phyloP scores from a whole-genome alignment of 2,888 invertebrate genomes.

The Alviniconcha strummeri region DNA sequence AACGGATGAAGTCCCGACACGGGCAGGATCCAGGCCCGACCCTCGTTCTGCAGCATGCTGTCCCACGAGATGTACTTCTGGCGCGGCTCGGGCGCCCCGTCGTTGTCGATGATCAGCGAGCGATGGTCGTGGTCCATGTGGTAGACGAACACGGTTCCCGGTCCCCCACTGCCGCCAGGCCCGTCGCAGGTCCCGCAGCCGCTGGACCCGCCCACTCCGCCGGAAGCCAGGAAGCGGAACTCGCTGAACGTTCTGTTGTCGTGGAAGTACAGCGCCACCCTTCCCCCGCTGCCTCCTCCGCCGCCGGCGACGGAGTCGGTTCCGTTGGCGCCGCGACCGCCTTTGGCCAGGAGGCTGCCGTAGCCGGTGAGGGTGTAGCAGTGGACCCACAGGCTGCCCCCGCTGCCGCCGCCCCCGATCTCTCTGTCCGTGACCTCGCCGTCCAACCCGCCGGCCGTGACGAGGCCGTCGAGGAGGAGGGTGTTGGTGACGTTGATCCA shows the following conservation, averaged over 20 bases:
- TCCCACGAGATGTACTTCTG: conserved; percentile 56
- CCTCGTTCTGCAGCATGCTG: conserved; percentile 48
- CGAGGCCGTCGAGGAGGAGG: conserved; percentile 54
- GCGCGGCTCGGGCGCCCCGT: conserved; percentile 49
- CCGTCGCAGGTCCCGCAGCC: conserved; percentile 35
- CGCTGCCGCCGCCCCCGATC: conserved; percentile 60
- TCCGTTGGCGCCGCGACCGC: conserved; percentile 48
- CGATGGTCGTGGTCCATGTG: conserved; percentile 54
- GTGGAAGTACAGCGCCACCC: conserved; percentile 59
- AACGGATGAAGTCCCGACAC: conserved; percentile 55
- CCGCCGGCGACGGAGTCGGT: conserved; percentile 28
- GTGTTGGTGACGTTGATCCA: conserved; percentile 63
- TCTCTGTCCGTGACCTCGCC: conserved; percentile 36
- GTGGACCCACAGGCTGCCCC: conserved; percentile 61
- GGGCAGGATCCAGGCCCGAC: conserved; percentile 61
- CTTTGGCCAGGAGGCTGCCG: conserved; percentile 48
- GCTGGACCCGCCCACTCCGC: conserved; percentile 49
- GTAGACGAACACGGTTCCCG: conserved; percentile 60
- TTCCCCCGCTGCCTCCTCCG: conserved; percentile 46
- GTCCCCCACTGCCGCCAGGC: conserved; percentile 54
- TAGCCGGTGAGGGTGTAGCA: conserved; percentile 50
- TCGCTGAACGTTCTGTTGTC: conserved; percentile 59
- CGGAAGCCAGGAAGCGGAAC: conserved; percentile 58
- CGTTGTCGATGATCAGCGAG: conserved; percentile 62
- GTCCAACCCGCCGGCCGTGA: conserved; percentile 54